Evolutionary conservation across 2,113 vertebrate species (phyloP).

Genomic region (Scolopax mira): DNA sequence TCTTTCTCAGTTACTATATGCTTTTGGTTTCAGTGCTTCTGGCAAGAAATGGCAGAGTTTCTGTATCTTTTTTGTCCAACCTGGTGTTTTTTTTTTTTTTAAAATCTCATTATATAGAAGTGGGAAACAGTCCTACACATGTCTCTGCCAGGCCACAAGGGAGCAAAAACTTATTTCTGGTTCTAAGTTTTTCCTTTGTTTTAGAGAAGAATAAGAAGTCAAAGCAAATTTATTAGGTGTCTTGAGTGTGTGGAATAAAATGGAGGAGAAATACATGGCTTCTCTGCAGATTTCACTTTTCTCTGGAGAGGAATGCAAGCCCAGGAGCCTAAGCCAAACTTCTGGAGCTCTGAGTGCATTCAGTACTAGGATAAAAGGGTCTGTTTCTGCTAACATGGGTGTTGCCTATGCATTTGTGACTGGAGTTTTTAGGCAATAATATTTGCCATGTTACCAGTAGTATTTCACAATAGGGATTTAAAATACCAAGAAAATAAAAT

Average conservation of each 20-base stretch:
- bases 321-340: slow-evolving; percentile 39
- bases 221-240: slow-evolving; percentile 27
- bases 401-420: not conserved
- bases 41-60: not conserved
- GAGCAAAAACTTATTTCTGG: slow-evolving; percentile 13
- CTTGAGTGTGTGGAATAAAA: slow-evolving; percentile 12
- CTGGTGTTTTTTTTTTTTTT: no score
- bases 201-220: slow-evolving; percentile 31
- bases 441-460: not conserved
- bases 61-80: not conserved
- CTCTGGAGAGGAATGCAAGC: slow-evolving; percentile 30
- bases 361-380: not conserved
- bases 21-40: not conserved
- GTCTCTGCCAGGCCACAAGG: not conserved
- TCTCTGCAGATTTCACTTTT: slow-evolving; percentile 29
- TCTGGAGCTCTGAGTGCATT: not conserved
- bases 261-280: slow-evolving; percentile 12
- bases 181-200: slow-evolving; percentile 36
- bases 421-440: not conserved
- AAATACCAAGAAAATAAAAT: not conserved
- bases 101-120: not conserved
- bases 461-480: not conserved
- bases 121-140: not conserved
- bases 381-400: not conserved
- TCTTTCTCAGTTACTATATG: not conserved